phyloP scores from a whole-genome alignment of 2,797 vertebrate species.

The Hemibagrus guttatus region DNA sequence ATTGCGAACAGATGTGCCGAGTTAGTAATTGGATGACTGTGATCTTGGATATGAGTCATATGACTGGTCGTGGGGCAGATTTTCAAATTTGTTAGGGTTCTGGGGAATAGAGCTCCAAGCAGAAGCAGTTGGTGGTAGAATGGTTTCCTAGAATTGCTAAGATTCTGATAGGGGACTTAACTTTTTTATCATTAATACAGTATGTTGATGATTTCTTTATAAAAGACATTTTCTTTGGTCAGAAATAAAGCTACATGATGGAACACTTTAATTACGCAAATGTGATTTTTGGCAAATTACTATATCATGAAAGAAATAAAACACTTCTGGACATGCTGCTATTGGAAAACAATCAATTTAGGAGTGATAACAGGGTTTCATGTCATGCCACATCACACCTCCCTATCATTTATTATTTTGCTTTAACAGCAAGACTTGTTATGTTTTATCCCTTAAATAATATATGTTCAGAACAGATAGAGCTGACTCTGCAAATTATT shows the following conservation, averaged over 20 bases:
- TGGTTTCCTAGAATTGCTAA: too few relatives aligned
- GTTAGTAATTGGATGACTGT: not conserved
- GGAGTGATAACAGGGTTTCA: not conserved
- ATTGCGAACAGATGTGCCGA: not conserved
- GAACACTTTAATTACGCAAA: not conserved
- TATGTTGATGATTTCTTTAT: not conserved
- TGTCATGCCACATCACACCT: not conserved
- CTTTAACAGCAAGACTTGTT: not conserved
- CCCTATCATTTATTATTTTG: not conserved
- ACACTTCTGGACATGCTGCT: not conserved
- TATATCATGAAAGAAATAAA: not conserved
- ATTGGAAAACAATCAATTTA: not conserved
- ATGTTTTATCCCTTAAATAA: not conserved
- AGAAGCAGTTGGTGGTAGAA: not conserved
- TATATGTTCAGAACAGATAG: not conserved
- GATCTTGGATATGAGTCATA: conserved; percentile 15
- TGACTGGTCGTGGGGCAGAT: not conserved
- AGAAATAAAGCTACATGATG: not conserved
- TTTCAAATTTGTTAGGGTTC: not conserved
- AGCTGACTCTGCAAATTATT: not conserved
- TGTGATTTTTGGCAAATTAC: not conserved
- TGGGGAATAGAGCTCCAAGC: not conserved
- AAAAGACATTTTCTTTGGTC: not conserved
- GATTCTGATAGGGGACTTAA: too few relatives aligned
- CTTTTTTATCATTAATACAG: not conserved